Evolutionary conservation across 2,113 vertebrate genomes (phyloP).

Genomic region (Eurypyga helias): DNA sequence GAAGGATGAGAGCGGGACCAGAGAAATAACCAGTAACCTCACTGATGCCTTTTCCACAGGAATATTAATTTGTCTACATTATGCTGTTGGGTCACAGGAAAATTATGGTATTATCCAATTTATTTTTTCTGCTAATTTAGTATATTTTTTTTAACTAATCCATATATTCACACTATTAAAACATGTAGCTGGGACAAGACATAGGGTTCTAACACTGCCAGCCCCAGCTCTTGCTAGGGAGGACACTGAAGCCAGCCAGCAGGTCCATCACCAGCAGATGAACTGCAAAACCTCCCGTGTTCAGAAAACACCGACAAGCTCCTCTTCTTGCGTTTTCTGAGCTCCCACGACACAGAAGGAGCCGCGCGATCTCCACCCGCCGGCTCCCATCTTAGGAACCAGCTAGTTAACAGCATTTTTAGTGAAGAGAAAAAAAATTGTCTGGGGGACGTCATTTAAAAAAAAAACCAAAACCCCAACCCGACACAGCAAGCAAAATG

Average conservation of each 20-base stretch:
- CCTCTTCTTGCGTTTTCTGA: neutral
- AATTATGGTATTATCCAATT: neutral
- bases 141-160: neutral
- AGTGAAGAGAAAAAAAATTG: neutral
- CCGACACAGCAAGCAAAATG: neutral
- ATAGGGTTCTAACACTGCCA: fast-evolving
- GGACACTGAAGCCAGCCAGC: neutral
- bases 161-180: neutral
- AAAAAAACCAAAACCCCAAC: neutral
- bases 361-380: fast-evolving
- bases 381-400: neutral
- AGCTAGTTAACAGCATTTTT: neutral
- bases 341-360: neutral
- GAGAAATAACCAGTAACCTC: neutral
- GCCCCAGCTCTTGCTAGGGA: neutral
- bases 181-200: fast-evolving
- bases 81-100: neutral
- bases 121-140: neutral
- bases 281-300: neutral
- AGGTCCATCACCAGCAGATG: neutral
- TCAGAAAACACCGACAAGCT: neutral
- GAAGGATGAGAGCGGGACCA: neutral
- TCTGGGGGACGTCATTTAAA: neutral
- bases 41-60: neutral
- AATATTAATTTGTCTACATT: neutral